Evolutionary conservation across 2,888 invertebrate genomes (phyloP).

Genomic region (Vandiemenella viatica): DNA sequence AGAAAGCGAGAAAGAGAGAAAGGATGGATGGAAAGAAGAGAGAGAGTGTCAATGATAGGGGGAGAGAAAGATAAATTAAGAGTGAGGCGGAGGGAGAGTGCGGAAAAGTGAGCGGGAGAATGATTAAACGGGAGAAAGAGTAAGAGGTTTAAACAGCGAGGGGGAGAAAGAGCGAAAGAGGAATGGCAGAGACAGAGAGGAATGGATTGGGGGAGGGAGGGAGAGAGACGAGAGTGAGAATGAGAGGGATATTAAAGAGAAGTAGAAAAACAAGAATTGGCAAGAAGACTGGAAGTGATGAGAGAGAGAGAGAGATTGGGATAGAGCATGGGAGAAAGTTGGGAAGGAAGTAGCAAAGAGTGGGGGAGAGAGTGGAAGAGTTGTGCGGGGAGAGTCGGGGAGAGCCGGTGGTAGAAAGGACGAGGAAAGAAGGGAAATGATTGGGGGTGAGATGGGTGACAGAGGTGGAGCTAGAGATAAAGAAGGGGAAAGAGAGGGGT

Average conservation of each 20-base stretch:
- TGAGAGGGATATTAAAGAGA: too few species aligned
- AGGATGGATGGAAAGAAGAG: too few species aligned
- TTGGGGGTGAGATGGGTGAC: too few species aligned
- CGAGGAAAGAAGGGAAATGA: not conserved
- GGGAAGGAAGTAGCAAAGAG: not conserved
- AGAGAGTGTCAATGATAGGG: too few species aligned
- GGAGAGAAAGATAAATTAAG: too few species aligned
- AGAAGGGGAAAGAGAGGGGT: not conserved
- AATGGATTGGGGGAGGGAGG: not conserved
- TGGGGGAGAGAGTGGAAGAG: not conserved
- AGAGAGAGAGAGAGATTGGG: not conserved
- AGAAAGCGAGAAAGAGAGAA: too few species aligned
- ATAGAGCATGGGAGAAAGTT: not conserved
- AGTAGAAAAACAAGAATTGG: not conserved
- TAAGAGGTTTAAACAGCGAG: not conserved
- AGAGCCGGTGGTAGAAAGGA: not conserved
- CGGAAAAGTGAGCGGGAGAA: too few species aligned
- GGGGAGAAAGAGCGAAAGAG: not conserved
- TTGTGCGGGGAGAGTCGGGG: not conserved
- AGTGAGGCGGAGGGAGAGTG: too few species aligned
- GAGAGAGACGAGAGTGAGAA: not conserved
- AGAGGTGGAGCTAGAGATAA: not conserved
- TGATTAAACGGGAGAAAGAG: too few species aligned
- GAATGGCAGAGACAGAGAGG: too few species aligned
- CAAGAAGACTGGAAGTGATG: not conserved